These are phyloP conservation scores for Setophaga petechia DNA, from an alignment of 2,113 vertebrate species.

Conservation along the genomic window DNA sequence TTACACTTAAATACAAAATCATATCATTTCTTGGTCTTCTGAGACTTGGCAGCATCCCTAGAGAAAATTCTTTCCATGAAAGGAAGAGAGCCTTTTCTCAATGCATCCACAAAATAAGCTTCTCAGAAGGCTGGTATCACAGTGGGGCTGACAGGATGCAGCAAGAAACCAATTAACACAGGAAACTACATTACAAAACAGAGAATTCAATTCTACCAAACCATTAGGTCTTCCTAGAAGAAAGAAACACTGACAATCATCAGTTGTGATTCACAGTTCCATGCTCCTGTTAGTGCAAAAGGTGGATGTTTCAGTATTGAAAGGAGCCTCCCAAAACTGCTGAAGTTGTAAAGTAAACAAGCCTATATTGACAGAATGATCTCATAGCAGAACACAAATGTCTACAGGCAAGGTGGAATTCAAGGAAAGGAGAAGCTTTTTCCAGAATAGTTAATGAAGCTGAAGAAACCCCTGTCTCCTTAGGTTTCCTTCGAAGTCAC, in stretches of 20 bases:
- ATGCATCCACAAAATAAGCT: neutral
- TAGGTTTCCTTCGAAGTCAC: neutral
- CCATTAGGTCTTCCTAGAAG: neutral
- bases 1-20: neutral
- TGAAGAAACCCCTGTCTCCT: neutral
- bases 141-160: neutral
- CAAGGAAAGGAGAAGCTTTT: neutral
- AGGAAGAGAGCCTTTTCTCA: neutral
- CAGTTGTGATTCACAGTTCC: neutral
- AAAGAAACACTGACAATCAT: neutral
- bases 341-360: constrained; percentile 4
- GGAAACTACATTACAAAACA: neutral
- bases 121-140: neutral
- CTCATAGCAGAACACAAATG: neutral
- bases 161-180: constrained; percentile 2
- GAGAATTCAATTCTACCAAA: constrained; percentile 3
- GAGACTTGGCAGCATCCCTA: constrained; percentile 3
- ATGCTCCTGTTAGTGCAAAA: neutral
- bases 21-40: neutral
- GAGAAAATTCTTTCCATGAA: neutral
- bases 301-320: neutral
- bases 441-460: constrained; percentile 4
- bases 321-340: neutral
- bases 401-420: neutral
- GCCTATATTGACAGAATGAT: neutral